phyloP scores from a whole-genome alignment of 1,140 invertebrate species.

The Aphaenogaster floridana region DNA sequence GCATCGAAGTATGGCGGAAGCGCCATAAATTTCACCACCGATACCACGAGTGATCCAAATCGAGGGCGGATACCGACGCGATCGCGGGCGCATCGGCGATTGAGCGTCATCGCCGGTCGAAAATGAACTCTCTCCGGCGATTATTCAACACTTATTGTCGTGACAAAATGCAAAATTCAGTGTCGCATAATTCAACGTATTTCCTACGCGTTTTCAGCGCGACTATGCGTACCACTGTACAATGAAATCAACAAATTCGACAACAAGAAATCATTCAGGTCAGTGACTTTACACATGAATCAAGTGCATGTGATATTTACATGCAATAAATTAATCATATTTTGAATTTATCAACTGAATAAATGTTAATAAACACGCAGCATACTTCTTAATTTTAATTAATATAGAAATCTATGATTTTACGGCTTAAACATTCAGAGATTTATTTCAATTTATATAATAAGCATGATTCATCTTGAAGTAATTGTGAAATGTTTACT shows the following conservation, averaged over 20 bases:
- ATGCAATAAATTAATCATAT: conserved; percentile 3
- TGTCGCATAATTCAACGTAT: conserved; percentile 10
- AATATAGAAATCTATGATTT: neutral
- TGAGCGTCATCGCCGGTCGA: conserved; percentile 32
- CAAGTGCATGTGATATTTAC: neutral
- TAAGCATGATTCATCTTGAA: neutral
- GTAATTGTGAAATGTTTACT: neutral
- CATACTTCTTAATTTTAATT: neutral
- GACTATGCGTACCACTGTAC: neutral
- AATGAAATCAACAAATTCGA: neutral
- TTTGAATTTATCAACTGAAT: conserved; percentile 2
- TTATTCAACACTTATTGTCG: conserved; percentile 28
- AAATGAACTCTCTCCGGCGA: conserved; percentile 47
- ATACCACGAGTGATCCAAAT: conserved; percentile 41
- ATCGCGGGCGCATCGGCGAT: conserved; percentile 13
- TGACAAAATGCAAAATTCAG: conserved; percentile 40
- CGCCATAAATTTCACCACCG: conserved; percentile 39
- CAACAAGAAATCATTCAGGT: neutral
- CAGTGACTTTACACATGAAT: neutral
- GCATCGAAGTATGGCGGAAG: conserved; percentile 46
- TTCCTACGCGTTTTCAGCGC: neutral
- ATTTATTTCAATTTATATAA: neutral
- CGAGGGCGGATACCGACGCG: conserved; percentile 17
- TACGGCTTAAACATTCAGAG: neutral
- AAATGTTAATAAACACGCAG: neutral